Evolutionary conservation across 2,113 vertebrate species (phyloP).

Genomic region (Nerophis ophidion): DNA sequence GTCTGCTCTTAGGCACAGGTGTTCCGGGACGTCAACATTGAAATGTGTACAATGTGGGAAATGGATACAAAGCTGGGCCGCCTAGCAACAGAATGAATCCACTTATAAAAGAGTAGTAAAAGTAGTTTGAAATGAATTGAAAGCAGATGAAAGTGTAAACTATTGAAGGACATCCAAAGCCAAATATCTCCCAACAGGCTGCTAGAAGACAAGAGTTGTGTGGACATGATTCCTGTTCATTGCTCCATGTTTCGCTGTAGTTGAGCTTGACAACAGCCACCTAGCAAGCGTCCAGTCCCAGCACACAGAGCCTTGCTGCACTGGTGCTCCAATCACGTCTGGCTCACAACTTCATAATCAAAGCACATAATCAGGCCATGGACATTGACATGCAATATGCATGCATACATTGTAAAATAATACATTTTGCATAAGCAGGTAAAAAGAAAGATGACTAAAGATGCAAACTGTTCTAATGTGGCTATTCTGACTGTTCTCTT

Average conservation of each 20-base stretch:
- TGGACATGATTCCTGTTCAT: slow-evolving; percentile 26
- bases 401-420: no score
- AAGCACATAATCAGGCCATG: no score
- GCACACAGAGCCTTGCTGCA: slow-evolving; percentile 8
- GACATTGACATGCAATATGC: no score
- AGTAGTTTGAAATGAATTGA: slow-evolving; percentile 1
- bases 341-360: neutral
- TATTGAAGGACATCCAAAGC: no score
- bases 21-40: no score
- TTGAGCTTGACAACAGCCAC: slow-evolving; percentile 36
- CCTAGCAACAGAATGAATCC: no score
- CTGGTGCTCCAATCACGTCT: slow-evolving; percentile 14
- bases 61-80: no score
- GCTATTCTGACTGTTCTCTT: slow-evolving; percentile 26
- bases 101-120: neutral
- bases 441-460: neutral
- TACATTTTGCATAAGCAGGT: neutral
- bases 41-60: no score
- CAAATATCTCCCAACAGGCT: slow-evolving; percentile 12
- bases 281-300: slow-evolving; percentile 14
- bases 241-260: slow-evolving; percentile 20
- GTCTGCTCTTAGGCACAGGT: no score
- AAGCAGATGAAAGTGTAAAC: slow-evolving; percentile 13
- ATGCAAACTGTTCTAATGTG: neutral
- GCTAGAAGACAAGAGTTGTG: slow-evolving; percentile 29